phyloP scores from a whole-genome alignment of 1,140 invertebrate species.

The Papilio xuthus region DNA sequence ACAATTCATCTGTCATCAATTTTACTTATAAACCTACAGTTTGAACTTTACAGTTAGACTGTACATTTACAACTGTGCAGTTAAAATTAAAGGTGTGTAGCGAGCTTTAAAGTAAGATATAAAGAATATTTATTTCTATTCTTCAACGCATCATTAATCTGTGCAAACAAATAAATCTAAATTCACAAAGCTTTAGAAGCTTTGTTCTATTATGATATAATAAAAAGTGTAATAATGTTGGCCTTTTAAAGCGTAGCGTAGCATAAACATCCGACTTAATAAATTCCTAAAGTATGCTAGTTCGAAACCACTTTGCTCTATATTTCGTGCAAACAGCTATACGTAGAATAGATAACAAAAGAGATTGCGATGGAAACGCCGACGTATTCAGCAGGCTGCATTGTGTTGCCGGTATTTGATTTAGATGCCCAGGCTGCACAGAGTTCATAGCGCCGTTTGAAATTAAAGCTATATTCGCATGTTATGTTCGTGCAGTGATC shows the following conservation, averaged over 20 bases:
- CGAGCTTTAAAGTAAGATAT: not conserved
- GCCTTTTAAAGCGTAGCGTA: not conserved
- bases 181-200: not conserved
- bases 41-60: too few species aligned
- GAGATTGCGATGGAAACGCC: conserved; percentile 34
- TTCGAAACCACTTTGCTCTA: conserved; percentile 26
- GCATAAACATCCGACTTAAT: conserved; percentile 27
- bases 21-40: too few species aligned
- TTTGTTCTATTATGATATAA: not conserved
- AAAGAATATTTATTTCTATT: not conserved
- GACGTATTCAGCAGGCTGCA: conserved; percentile 28
- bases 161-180: not conserved
- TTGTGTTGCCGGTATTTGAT: conserved; percentile 36
- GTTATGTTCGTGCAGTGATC: conserved; percentile 57
- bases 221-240: not conserved
- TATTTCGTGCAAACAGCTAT: conserved; percentile 23
- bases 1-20: too few species aligned
- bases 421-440: conserved; percentile 41
- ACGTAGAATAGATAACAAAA: conserved; percentile 31
- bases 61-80: too few species aligned
- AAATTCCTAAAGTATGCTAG: conserved; percentile 27
- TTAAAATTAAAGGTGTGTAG: too few species aligned
- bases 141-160: not conserved
- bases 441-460: conserved; percentile 47
- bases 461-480: conserved; percentile 55